Conservation (phyloP, 1,140 invertebrate species). For the Triops longicaudatus region DNA sequence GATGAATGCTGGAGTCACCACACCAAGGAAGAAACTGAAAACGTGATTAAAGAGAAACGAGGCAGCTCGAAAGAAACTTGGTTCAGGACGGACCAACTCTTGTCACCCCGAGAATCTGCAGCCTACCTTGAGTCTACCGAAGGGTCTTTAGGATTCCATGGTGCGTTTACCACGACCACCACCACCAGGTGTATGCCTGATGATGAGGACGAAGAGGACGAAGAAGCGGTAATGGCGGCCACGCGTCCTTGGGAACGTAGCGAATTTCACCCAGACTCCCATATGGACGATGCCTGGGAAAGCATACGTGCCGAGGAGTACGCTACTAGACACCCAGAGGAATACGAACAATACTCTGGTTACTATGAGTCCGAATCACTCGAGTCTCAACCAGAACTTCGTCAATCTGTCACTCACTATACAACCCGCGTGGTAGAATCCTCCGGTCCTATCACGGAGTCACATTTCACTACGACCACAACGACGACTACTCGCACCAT, state of each 20-base stretch:
- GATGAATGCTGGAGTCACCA: not conserved
- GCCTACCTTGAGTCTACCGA: not conserved
- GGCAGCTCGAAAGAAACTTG: not conserved
- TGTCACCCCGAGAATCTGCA: not conserved
- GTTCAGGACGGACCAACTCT: not conserved
- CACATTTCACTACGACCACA: constrained; percentile 19
- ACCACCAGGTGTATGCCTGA: not conserved
- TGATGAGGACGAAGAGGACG: not conserved
- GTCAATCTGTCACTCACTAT: not conserved
- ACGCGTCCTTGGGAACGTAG: not conserved
- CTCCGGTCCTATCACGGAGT: constrained; percentile 13
- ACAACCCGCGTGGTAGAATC: not conserved
- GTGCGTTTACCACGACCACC: not conserved
- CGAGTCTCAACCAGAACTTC: constrained; percentile 16
- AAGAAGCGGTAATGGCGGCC: not conserved
- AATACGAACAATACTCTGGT: not conserved
- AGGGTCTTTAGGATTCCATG: not conserved
- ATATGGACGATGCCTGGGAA: not conserved
- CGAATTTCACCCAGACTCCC: not conserved
- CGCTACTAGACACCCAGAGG: not conserved
- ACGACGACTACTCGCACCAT: constrained; percentile 20
- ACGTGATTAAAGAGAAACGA: not conserved
- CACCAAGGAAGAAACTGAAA: not conserved
- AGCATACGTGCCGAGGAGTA: not conserved
- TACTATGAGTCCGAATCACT: constrained; percentile 17